Percentiles rank a stretch among this genome's conserved stretches.
phyloP scores from a whole-genome alignment of 2,888 invertebrate genomes.

The Tinea pellionella region DNA sequence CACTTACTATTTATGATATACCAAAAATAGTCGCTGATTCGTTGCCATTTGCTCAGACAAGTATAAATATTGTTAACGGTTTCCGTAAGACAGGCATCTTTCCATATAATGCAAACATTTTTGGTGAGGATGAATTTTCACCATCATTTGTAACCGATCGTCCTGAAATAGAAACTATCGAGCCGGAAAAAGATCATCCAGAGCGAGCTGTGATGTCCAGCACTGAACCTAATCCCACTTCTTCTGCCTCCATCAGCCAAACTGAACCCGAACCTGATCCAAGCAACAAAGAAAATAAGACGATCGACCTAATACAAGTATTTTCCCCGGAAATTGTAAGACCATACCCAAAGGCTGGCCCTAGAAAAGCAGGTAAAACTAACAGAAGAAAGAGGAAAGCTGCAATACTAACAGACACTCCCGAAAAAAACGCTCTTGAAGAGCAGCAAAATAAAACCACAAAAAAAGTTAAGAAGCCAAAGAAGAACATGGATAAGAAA shows the following conservation, averaged over 20 bases:
- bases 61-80: constrained; percentile 18
- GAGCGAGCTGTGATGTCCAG: too few relatives aligned
- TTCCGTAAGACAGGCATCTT: constrained; percentile 16
- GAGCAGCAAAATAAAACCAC: too few relatives aligned
- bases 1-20: constrained; percentile 18
- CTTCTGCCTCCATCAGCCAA: constrained; percentile 16
- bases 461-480: too few relatives aligned
- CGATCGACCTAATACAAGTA: constrained; percentile 15
- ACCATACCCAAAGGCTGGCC: constrained; percentile 19
- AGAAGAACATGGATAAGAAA: too few relatives aligned
- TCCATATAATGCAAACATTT: constrained; percentile 15
- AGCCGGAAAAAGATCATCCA: too few relatives aligned
- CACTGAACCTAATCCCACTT: constrained; percentile 15
- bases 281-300: constrained; percentile 14
- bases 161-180: too few relatives aligned
- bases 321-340: constrained; percentile 16
- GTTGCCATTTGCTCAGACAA: constrained; percentile 18
- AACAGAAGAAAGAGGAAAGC: constrained; percentile 20
- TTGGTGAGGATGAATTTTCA: constrained; percentile 17
- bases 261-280: constrained; percentile 16
- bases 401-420: constrained; percentile 19
- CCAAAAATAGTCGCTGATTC: constrained; percentile 19
- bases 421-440: too few relatives aligned
- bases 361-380: constrained; percentile 18
- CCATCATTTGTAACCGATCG: constrained; percentile 16